phyloP scores from a whole-genome alignment of 2,888 invertebrate genomes.

The Macropis europaea region DNA sequence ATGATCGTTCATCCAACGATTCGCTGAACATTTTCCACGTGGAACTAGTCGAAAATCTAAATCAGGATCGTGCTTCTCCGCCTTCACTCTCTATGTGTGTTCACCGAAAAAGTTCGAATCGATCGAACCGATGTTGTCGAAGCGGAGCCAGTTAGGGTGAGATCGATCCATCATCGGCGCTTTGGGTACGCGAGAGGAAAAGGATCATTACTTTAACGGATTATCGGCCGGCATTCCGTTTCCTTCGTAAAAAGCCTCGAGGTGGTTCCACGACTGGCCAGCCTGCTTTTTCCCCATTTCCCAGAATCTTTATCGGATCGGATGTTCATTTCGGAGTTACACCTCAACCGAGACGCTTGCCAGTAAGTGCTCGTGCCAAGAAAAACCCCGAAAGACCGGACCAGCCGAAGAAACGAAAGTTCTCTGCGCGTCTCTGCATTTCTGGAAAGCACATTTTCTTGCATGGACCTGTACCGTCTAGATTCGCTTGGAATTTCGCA shows the following conservation, averaged over 20 bases:
- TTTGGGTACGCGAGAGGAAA: not conserved
- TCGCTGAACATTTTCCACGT: too few species aligned
- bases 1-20: too few species aligned
- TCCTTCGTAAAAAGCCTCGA: conserved; percentile 32
- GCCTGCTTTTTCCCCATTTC: conserved; percentile 25
- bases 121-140: too few species aligned
- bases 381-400: not conserved
- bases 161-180: conserved; percentile 24
- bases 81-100: too few species aligned
- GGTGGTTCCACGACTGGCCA: not conserved
- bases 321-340: conserved; percentile 49
- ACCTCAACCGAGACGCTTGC: conserved; percentile 40
- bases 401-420: conserved; percentile 14
- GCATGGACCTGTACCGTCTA: too few species aligned
- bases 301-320: conserved; percentile 41
- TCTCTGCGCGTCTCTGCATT: not conserved
- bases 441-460: not conserved
- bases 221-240: conserved; percentile 24
- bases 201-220: conserved; percentile 43
- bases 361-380: conserved; percentile 14
- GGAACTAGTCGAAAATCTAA: too few species aligned
- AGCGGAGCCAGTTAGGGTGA: too few species aligned
- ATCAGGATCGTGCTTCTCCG: too few species aligned
- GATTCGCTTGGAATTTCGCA: too few species aligned
- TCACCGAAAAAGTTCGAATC: not conserved